Evolutionary conservation across 2,113 vertebrate genomes (phyloP).

Genomic region (Agapornis roseicollis): DNA sequence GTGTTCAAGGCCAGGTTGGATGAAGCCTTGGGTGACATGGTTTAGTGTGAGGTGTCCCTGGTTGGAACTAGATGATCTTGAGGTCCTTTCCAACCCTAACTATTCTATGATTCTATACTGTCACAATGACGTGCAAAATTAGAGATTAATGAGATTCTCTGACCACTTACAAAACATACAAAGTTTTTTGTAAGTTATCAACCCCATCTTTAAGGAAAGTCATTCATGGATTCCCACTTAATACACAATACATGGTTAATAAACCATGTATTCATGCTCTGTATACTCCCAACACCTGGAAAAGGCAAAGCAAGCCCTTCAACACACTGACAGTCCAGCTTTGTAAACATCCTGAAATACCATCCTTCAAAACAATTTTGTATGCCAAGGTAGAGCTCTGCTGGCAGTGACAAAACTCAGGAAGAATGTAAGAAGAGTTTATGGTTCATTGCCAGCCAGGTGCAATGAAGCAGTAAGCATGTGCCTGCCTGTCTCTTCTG

Average conservation of each 20-base stretch:
- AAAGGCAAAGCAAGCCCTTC: background rate
- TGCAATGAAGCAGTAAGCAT: rapidly evolving
- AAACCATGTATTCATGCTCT: background rate
- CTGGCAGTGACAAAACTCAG: background rate
- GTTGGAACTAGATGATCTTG: too few species aligned
- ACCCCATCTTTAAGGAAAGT: background rate
- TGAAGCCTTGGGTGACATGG: too few species aligned
- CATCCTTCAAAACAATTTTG: background rate
- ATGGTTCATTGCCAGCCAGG: background rate
- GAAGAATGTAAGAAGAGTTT: background rate
- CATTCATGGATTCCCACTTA: background rate
- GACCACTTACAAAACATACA: background rate
- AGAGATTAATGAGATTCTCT: background rate
- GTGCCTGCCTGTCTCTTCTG: background rate
- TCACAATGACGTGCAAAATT: background rate
- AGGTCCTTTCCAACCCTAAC: too few species aligned
- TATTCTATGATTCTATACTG: too few species aligned
- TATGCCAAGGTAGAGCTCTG: background rate
- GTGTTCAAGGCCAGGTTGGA: too few species aligned
- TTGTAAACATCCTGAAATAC: background rate
- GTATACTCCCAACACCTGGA: background rate
- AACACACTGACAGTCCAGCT: background rate
- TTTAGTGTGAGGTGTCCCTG: too few species aligned
- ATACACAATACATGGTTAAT: background rate
- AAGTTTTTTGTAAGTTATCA: background rate